Conservation (phyloP, 2,797 vertebrate species). For the Leptatherina wallacei region DNA sequence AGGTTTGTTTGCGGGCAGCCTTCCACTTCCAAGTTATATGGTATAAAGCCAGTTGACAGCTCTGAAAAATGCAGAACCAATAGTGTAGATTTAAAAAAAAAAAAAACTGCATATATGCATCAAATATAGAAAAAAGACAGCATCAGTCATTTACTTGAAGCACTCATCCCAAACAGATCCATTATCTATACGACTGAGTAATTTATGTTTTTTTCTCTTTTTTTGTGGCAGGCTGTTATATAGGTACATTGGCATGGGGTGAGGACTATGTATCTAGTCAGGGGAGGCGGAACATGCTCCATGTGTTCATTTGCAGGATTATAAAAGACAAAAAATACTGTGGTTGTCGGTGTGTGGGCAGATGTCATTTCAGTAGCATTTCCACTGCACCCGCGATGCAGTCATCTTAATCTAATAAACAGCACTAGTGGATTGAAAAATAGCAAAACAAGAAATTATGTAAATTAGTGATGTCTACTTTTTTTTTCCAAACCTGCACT, state of each 20-base stretch:
- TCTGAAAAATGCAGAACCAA: slow-evolving; percentile 41
- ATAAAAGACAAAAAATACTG: slow-evolving; percentile 12
- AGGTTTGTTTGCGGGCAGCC: slow-evolving; percentile 22
- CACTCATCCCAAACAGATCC: slow-evolving; percentile 23
- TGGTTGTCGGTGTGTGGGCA: slow-evolving; percentile 25
- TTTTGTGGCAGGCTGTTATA: slow-evolving; percentile 36
- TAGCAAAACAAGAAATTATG: background rate
- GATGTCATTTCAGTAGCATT: slow-evolving; percentile 38
- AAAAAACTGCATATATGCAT: slow-evolving; percentile 39
- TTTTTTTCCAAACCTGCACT: background rate
- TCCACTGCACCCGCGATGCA: slow-evolving; percentile 12
- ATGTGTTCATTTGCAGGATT: slow-evolving; percentile 26
- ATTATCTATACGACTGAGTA: slow-evolving; percentile 35
- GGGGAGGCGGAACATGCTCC: slow-evolving; percentile 16
- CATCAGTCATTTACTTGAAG: slow-evolving; percentile 37
- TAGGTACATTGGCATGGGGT: slow-evolving; percentile 26
- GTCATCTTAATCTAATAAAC: slow-evolving; percentile 20
- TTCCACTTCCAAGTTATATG: slow-evolving; percentile 10
- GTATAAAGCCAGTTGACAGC: slow-evolving; percentile 37
- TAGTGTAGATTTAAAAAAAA: slow-evolving; percentile 27
- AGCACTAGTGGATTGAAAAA: background rate
- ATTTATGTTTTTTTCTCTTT: slow-evolving; percentile 47
- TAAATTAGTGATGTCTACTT: background rate
- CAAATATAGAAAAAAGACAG: slow-evolving; percentile 40
- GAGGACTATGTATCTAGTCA: slow-evolving; percentile 38